A percentile compares a stretch with the other conserved stretches of the same genome.
Evolutionary conservation across 2,888 invertebrate species (phyloP).

Genomic region (Papilio gigon): DNA sequence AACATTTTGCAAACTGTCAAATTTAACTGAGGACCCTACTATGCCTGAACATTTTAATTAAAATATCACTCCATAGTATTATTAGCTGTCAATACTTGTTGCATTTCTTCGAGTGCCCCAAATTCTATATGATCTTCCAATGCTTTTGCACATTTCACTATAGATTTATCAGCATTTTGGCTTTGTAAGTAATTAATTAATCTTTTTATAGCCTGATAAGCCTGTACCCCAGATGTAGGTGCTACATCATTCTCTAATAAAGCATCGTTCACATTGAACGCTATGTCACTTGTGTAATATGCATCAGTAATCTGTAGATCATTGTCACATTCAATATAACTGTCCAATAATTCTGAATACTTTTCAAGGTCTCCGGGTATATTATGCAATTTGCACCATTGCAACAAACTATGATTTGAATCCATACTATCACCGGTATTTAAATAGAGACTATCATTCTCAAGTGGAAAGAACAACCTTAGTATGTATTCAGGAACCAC

Average conservation of each 20-base stretch:
- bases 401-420: constrained; percentile 51
- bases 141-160: constrained; percentile 53
- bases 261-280: constrained; percentile 26
- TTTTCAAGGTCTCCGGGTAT: constrained; percentile 48
- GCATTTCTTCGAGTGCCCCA: constrained; percentile 53
- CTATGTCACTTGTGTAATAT: constrained; percentile 44
- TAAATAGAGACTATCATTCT: constrained; percentile 47
- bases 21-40: not conserved
- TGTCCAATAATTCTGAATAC: constrained; percentile 48
- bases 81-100: constrained; percentile 47
- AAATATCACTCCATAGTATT: constrained; percentile 22
- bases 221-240: constrained; percentile 51
- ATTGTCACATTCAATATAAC: constrained; percentile 53
- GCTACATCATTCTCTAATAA: constrained; percentile 43
- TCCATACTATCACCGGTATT: constrained; percentile 47
- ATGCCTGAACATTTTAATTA: not conserved
- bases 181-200: constrained; percentile 55
- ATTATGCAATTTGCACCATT: constrained; percentile 53
- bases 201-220: constrained; percentile 58
- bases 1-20: not conserved
- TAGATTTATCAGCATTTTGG: constrained; percentile 48
- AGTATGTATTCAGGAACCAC: constrained; percentile 51
- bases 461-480: constrained; percentile 49
- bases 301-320: constrained; percentile 47
- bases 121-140: constrained; percentile 57